These are phyloP conservation scores for Petromus typicus DNA, from an alignment of 2,113 vertebrate species.

Conservation along the genomic window DNA sequence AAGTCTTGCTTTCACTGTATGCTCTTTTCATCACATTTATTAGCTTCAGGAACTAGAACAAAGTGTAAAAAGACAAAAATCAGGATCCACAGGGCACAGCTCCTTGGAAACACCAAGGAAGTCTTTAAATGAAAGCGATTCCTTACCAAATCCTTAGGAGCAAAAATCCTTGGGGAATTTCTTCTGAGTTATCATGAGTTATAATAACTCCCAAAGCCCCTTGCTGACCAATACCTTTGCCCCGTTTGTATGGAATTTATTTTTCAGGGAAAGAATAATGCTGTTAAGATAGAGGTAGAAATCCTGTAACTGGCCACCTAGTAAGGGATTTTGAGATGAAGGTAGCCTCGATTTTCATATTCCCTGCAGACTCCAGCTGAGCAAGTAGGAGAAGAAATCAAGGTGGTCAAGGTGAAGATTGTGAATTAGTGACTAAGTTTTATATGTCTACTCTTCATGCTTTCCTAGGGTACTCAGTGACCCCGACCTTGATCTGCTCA, in stretches of 20 bases:
- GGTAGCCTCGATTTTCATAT: neutral
- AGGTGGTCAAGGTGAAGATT: neutral
- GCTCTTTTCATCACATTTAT: neutral
- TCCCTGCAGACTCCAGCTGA: neutral
- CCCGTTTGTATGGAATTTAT: neutral
- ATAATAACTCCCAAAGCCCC: neutral
- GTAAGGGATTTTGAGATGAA: neutral
- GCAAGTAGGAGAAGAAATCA: neutral
- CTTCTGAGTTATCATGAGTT: neutral
- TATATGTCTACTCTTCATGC: neutral
- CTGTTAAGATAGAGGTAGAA: neutral
- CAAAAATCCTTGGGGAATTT: constrained; percentile 28
- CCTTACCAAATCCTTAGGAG: neutral
- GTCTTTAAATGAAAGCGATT: constrained; percentile 26
- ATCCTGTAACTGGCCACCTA: neutral
- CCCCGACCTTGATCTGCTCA: neutral
- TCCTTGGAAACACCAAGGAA: neutral
- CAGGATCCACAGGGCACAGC: neutral
- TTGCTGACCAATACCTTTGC: neutral
- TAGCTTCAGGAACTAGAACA: neutral
- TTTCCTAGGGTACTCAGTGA: neutral
- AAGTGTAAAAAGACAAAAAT: neutral
- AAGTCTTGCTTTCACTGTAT: constrained; percentile 24
- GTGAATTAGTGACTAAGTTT: neutral
- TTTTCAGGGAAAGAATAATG: neutral